Evolutionary conservation across 2,797 vertebrate species (phyloP).

Genomic region (Acanthurus lineatus): DNA sequence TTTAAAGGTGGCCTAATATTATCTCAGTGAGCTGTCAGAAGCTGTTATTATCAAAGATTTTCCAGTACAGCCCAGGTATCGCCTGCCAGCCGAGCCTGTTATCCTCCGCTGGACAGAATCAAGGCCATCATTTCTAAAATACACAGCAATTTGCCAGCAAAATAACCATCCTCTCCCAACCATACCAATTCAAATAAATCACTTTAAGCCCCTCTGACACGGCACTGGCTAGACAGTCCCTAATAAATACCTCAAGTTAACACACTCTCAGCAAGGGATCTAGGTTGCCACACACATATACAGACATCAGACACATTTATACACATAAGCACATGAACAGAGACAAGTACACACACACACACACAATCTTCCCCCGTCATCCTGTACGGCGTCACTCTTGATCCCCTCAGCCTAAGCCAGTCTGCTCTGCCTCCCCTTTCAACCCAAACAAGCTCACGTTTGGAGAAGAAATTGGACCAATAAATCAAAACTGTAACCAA

Average conservation of each 20-base stretch:
- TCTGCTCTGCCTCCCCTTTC: conserved; percentile 70
- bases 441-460: conserved; percentile 76
- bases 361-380: conserved; percentile 55
- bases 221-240: conserved; percentile 65
- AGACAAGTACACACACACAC: conserved; percentile 26
- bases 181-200: conserved; percentile 70
- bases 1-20: conserved; percentile 36
- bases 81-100: conserved; percentile 44
- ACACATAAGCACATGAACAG: conserved; percentile 57
- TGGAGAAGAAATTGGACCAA: conserved; percentile 77
- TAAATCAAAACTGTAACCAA: conserved; percentile 81
- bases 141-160: conserved; percentile 76
- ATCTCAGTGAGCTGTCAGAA: conserved; percentile 13
- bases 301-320: conserved; percentile 64
- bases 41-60: conserved; percentile 57
- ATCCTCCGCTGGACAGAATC: conserved; percentile 60
- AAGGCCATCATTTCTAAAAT: conserved; percentile 74
- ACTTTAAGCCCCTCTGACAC: conserved; percentile 65
- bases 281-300: conserved; percentile 62
- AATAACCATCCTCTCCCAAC: conserved; percentile 72
- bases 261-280: conserved; percentile 63
- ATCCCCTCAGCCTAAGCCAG: conserved; percentile 73
- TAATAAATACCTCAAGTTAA: conserved; percentile 75
- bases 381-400: conserved; percentile 73
- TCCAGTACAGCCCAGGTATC: conserved; percentile 30